Evolutionary conservation across 2,888 invertebrate species (phyloP).

Genomic region (Sinotaia quadrata): DNA sequence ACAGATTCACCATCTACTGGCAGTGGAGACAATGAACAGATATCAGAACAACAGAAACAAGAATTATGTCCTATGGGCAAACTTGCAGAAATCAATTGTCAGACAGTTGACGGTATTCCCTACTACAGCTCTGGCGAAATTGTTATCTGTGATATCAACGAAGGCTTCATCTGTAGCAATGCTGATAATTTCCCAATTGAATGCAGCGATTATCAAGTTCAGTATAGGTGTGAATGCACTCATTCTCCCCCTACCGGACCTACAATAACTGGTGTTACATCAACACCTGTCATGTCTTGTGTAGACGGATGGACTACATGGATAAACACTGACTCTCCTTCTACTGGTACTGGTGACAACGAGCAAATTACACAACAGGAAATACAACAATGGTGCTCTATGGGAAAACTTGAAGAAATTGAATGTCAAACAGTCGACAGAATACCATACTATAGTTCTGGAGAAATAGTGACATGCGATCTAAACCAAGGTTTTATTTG

Average conservation of each 20-base stretch:
- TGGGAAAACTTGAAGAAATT: conserved; percentile 55
- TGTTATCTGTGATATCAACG: conserved; percentile 74
- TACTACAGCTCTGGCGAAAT: conserved; percentile 51
- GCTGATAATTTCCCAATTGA: conserved; percentile 45
- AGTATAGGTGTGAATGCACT: conserved; percentile 74
- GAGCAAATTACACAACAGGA: conserved; percentile 33
- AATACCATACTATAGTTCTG: conserved; percentile 46
- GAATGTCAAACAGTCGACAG: conserved; percentile 54
- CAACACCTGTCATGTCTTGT: conserved; percentile 11
- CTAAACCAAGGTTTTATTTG: conserved; percentile 83
- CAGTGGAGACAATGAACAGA: not conserved
- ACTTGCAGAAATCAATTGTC: conserved; percentile 40
- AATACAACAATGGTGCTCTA: conserved; percentile 48
- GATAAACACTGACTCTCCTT: not conserved
- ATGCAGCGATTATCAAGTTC: conserved; percentile 64
- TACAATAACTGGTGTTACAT: not conserved
- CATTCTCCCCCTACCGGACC: conserved; percentile 31
- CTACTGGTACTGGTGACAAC: conserved; percentile 17
- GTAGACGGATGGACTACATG: not conserved
- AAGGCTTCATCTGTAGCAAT: conserved; percentile 80
- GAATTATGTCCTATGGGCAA: not conserved
- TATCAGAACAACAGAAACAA: not conserved
- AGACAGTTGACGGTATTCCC: conserved; percentile 47
- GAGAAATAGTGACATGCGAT: conserved; percentile 45
- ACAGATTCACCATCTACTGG: conserved; percentile 31